These are phyloP conservation scores for Drosophila fuyamai DNA, from an alignment of 1,140 invertebrate species.

Conservation along the genomic window DNA sequence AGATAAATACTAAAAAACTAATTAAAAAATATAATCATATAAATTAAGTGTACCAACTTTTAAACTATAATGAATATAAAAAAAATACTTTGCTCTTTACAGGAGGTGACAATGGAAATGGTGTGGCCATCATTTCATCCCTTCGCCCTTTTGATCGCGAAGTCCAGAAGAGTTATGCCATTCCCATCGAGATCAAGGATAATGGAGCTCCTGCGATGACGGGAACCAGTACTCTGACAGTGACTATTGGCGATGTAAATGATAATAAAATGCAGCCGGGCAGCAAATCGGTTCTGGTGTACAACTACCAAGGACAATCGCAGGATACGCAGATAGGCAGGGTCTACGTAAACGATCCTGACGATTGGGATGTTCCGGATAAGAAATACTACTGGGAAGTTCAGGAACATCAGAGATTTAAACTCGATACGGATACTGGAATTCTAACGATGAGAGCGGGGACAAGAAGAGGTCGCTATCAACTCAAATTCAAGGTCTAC, in stretches of 20 bases:
- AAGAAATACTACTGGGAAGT: constrained; percentile 89
- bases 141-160: constrained; percentile 89
- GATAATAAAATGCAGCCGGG: constrained; percentile 90
- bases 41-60: no score
- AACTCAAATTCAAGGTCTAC: constrained; percentile 88
- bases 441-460: constrained; percentile 89
- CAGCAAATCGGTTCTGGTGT: constrained; percentile 89
- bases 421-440: constrained; percentile 87
- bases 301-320: constrained; percentile 89
- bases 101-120: constrained; percentile 88
- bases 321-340: constrained; percentile 88
- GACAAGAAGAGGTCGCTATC: constrained; percentile 87
- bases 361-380: constrained; percentile 90
- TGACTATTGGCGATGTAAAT: constrained; percentile 89
- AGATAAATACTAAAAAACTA: no score
- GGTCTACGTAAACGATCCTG: constrained; percentile 89
- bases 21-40: no score
- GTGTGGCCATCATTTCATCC: constrained; percentile 87
- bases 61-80: no score
- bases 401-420: constrained; percentile 86
- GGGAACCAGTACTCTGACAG: constrained; percentile 88
- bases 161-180: constrained; percentile 87
- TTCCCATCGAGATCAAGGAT: constrained; percentile 88
- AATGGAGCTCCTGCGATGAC: constrained; percentile 87
- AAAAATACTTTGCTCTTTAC: constrained; percentile 4